A percentile compares a stretch with the other conserved stretches of the same genome.
These are phyloP conservation scores for Malurus elegans DNA, from an alignment of 2,113 vertebrate species.

Conservation along the genomic window DNA sequence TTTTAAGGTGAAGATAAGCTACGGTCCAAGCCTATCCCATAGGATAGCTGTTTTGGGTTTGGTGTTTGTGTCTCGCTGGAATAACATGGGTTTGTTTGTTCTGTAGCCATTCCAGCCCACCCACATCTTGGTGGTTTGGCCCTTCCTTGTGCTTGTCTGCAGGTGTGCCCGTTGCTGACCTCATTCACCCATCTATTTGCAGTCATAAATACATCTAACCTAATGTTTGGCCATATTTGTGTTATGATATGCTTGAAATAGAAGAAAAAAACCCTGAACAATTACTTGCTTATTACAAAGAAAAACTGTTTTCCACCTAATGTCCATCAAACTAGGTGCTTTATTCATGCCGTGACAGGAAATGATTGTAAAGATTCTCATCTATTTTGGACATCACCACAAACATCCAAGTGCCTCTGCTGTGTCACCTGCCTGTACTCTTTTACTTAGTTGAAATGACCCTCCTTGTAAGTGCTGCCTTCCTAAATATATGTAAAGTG, in stretches of 20 bases:
- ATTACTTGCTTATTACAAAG: constrained; percentile 6
- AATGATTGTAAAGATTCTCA: neutral
- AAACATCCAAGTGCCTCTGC: neutral
- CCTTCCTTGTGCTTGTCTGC: constrained; percentile 57
- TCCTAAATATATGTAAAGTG: neutral
- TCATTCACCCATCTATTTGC: constrained; percentile 55
- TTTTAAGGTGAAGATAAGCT: constrained; percentile 3
- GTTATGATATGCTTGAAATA: neutral
- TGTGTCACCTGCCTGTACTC: neutral
- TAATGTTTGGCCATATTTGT: constrained; percentile 31
- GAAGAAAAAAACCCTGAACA: neutral
- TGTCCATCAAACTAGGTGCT: neutral
- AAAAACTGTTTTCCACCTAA: neutral
- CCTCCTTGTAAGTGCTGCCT: neutral
- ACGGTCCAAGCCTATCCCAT: neutral
- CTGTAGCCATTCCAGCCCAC: constrained; percentile 59
- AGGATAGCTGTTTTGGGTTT: constrained; percentile 34
- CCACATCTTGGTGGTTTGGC: constrained; percentile 70
- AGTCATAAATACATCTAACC: constrained; percentile 50
- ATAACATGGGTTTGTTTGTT: constrained; percentile 54
- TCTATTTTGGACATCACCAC: neutral
- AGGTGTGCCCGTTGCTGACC: constrained; percentile 70
- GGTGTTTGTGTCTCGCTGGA: constrained; percentile 40
- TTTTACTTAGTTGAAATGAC: neutral
- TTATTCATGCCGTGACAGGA: neutral